Percentiles rank a stretch among this genome's conserved stretches.
phyloP scores from a whole-genome alignment of 2,797 vertebrate species.

The Thripadectes ignobilis region DNA sequence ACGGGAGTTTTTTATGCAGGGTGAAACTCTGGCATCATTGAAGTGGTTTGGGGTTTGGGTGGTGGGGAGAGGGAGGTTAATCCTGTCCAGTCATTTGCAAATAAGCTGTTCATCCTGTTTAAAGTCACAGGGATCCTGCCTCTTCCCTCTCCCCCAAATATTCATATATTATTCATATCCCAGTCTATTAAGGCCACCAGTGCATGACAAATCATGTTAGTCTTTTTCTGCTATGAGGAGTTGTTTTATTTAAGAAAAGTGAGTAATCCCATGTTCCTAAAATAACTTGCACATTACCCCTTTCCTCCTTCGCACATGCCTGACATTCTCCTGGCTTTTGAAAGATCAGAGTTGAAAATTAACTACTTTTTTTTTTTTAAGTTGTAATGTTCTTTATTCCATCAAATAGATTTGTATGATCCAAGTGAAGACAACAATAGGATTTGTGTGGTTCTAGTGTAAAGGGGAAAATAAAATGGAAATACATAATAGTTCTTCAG shows the following conservation, averaged over 20 bases:
- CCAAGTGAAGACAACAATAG: neutral
- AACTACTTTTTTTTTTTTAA: neutral
- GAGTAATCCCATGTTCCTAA: neutral
- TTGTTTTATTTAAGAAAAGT: neutral
- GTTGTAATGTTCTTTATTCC: neutral
- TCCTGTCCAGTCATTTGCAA: neutral
- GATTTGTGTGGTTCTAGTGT: neutral
- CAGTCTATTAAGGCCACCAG: neutral
- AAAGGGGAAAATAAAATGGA: neutral
- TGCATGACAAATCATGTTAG: neutral
- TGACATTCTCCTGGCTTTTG: neutral
- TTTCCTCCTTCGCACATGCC: neutral
- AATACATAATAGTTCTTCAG: neutral
- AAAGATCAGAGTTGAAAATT: neutral
- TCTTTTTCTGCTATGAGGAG: neutral
- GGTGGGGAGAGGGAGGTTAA: neutral
- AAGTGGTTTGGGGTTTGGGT: neutral
- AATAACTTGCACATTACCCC: neutral
- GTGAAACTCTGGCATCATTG: neutral
- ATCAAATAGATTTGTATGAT: neutral
- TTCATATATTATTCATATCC: neutral
- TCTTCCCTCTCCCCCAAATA: neutral
- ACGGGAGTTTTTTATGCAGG: rapidly evolving
- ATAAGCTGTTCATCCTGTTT: neutral
- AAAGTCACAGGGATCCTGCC: neutral